These are phyloP conservation scores for Margarornis squamiger DNA, from an alignment of 2,797 vertebrate genomes.

Conservation along the genomic window DNA sequence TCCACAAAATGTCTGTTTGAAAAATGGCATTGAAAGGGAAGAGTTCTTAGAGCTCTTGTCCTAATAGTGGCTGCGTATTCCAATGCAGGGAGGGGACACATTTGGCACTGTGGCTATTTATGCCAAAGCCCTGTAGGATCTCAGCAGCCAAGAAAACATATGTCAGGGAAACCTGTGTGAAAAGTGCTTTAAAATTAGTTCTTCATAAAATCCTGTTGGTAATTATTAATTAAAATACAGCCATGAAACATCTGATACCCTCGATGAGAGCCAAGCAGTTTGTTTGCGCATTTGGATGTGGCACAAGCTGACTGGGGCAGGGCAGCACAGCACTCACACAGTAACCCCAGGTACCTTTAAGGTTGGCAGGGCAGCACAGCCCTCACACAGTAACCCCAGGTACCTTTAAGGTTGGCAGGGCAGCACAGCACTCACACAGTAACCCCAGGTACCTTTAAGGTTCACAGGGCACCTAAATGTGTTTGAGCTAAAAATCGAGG, in stretches of 20 bases:
- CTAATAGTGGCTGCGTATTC: neutral
- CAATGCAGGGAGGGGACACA: fast-evolving
- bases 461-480: neutral
- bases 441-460: neutral
- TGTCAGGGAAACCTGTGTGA: conserved; percentile 13
- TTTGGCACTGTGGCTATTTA: neutral
- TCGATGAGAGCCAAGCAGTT: neutral
- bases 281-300: neutral
- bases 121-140: neutral
- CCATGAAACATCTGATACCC: conserved; percentile 6
- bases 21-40: neutral
- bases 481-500: neutral
- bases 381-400: fast-evolving
- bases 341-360: neutral
- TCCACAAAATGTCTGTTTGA: neutral
- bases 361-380: neutral
- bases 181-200: conserved; percentile 33
- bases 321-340: neutral
- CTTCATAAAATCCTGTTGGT: conserved; percentile 36
- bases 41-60: neutral
- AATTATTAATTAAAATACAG: conserved; percentile 50
- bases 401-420: neutral
- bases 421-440: neutral
- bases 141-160: conserved; percentile 21
- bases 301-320: neutral